Evolutionary conservation across 2,113 vertebrate species (phyloP).

Genomic region (Nerophis ophidion): DNA sequence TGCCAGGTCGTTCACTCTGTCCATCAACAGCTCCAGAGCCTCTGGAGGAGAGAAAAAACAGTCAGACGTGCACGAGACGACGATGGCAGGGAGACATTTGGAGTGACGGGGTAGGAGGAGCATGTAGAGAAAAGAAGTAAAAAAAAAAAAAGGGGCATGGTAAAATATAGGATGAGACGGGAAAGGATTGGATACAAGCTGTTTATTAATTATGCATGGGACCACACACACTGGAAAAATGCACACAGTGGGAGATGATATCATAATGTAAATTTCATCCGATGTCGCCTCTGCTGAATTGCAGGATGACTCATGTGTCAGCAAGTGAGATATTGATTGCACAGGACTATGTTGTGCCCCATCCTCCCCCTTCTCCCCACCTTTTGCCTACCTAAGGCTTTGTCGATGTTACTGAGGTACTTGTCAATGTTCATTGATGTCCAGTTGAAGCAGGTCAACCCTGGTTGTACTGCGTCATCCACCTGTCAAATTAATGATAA

Average conservation of each 20-base stretch:
- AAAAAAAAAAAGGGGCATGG: too few relatives aligned
- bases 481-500: conserved; percentile 55
- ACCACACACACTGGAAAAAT: background rate
- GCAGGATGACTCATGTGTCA: conserved; percentile 16
- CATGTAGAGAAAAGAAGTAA: background rate
- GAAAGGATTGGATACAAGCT: background rate
- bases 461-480: conserved; percentile 81
- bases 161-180: background rate
- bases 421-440: conserved; percentile 83
- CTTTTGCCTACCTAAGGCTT: conserved; percentile 75
- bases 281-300: conserved; percentile 16
- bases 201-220: background rate
- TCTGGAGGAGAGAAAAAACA: conserved; percentile 47
- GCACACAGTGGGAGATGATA: background rate
- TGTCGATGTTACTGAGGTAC: conserved; percentile 73
- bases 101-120: background rate
- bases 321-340: conserved; percentile 4
- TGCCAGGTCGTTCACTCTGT: conserved; percentile 80
- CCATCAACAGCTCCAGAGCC: conserved; percentile 80
- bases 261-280: conserved; percentile 19
- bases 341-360: background rate
- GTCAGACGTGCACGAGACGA: background rate
- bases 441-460: conserved; percentile 83
- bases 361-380: too few relatives aligned
- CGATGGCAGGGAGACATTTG: background rate